Base-by-base conservation (phyloP, 2,888 invertebrate genomes). In the Cheilosia scutellata region DNA sequence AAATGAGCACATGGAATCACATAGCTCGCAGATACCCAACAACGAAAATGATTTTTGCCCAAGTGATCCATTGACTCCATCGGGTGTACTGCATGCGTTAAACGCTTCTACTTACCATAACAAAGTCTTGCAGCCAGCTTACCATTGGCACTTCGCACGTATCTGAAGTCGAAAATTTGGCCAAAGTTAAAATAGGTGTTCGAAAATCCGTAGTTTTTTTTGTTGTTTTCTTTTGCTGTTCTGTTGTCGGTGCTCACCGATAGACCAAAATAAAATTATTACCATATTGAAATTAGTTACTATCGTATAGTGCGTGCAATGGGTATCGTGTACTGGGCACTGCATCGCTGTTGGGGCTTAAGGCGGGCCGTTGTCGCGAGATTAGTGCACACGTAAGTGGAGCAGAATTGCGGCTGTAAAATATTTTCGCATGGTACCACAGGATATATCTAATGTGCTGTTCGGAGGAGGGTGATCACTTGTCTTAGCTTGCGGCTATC, bases 241-340 rank as follows among this genome's bases (percentile, higher is more conserved):
- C 65, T 72, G 78, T 63, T 63, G 58, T 82, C 72, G 55, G 33
- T 55, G 75, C 71, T 80, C 63, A 40, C 49, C 63, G 75, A 84
- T 66, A 71, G 75, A 70, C 57, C 44, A 20, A 80, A 80, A 65
- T 76, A 76, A 86, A 86, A 77, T 86, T 72, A 86, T 86, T 86
- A 86, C 62, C 82, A 86, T 86, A 86, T 86, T 77, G 80, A 86
- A 86, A 77, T 82, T 77, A 77, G 86, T 71, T 40, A 55, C 58
- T 80, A 66, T 75, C 58, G 66, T 16, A 11, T 37, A 37, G 79
- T 84, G 80, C 80, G 80, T 84, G 80, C 80, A 71, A 29, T 70
- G 65, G 37, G 44, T 83, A 49, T 79, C 72, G 62, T 62, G 60
- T 40, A 60, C 68, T 68, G 62, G 58, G 80, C 20, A 70, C 51